These are phyloP conservation scores for Corythornis cristatus DNA, from an alignment of 2,113 vertebrate species.

Conservation along the genomic window DNA sequence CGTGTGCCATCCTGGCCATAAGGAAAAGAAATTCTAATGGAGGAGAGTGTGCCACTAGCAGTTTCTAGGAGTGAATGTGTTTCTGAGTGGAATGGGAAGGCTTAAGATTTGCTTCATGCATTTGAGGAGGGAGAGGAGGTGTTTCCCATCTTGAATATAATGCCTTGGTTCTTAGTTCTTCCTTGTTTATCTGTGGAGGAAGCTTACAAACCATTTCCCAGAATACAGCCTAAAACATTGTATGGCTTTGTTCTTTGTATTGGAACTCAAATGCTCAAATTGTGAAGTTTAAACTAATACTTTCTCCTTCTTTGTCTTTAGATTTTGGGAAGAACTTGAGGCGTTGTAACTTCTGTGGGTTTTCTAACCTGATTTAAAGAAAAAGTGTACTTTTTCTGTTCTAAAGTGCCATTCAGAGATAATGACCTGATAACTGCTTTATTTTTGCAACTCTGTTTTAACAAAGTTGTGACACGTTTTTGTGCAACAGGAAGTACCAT, in stretches of 20 bases:
- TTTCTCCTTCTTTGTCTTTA: neutral
- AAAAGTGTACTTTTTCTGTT: neutral
- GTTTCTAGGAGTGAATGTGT: neutral
- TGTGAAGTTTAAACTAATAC: neutral
- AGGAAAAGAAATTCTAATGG: neutral
- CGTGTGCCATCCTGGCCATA: neutral
- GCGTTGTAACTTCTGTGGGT: neutral
- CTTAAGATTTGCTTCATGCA: neutral
- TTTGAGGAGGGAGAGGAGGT: neutral
- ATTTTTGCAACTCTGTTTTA: conserved; percentile 30
- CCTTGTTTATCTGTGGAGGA: neutral
- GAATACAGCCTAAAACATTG: neutral
- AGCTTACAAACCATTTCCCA: neutral
- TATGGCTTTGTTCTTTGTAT: neutral
- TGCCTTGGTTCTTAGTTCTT: neutral
- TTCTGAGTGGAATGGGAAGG: neutral
- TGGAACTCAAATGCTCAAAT: neutral
- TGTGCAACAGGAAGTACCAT: neutral
- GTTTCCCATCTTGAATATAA: neutral
- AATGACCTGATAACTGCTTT: neutral
- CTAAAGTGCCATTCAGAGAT: neutral
- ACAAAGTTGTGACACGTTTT: neutral
- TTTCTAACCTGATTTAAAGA: neutral
- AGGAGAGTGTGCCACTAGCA: neutral
- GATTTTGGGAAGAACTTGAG: neutral